These are phyloP conservation scores for Falco biarmicus DNA, from an alignment of 2,797 vertebrate species.

Conservation along the genomic window DNA sequence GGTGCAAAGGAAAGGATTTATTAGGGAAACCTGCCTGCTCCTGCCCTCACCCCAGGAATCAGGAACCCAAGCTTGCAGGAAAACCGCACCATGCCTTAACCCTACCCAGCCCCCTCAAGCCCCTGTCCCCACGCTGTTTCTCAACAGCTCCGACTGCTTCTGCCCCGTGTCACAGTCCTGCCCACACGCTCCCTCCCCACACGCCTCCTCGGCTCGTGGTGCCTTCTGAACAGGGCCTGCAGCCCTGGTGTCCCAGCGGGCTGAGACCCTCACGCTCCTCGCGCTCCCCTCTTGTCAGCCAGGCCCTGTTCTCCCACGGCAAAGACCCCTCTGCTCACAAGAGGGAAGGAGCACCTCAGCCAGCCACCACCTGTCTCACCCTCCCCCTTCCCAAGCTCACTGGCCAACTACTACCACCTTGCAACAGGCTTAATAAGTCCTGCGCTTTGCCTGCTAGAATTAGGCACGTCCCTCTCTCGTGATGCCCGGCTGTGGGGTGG, in stretches of 20 bases:
- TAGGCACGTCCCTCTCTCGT: not conserved
- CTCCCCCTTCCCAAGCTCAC: not conserved
- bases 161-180: not conserved
- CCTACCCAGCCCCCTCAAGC: rapidly evolving
- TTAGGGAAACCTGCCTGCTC: not conserved
- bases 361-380: not conserved
- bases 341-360: not conserved
- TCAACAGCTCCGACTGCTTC: no score
- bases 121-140: not conserved
- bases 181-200: not conserved
- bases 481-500: no score
- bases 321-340: not conserved
- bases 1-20: not conserved
- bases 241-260: not conserved
- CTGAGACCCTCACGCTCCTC: not conserved
- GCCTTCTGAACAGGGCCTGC: not conserved
- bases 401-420: not conserved
- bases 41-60: not conserved
- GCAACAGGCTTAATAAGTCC: not conserved
- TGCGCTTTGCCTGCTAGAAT: not conserved
- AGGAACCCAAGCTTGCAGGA: not conserved
- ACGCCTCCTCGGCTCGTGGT: not conserved
- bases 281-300: not conserved
- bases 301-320: not conserved
- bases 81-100: not conserved